Evolutionary conservation across 1,140 invertebrate genomes (phyloP), one percentile per base, ranked within the genome.

Genomic region (Idris sp.): DNA sequence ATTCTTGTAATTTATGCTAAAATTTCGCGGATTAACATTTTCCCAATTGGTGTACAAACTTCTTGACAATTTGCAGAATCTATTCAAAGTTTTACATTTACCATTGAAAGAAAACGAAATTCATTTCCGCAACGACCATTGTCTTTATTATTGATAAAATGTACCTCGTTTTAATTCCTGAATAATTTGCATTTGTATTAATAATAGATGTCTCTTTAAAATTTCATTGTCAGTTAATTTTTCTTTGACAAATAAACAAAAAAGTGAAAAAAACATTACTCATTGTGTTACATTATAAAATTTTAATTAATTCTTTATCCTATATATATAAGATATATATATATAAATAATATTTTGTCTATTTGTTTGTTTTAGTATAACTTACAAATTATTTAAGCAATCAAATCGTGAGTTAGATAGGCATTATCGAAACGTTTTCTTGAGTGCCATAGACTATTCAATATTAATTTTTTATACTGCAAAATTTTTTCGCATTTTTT

Each of bases 121-220:
- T 10, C 10, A 33, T 35, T 33, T 36, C 30, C 7, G 9, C 16
- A 22, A 58, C 6, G 38, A 18, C 51, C 26, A 25, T 43, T 18
- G 16, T 11, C 11, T 61, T 41, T 49, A 61, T 38, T 46, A 43
- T 48, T 40, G 44, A 61, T 49, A 38, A n/a, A 61, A 59, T 48
- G 33, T 25, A 14, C 15, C 41, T 44, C 43, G 2, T 48, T 38
- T 16, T 15, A 28, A 48, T 48, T 22, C 30, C 1, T 38, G 46
- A 62, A 62, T 51, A 41, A 62, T 62, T 62, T 62, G 36, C 43
- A 51, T 43, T 41, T 49, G 25, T 13, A 48, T 49, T 51, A 51
- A 51, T 43, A 41, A 62, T 25, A 5, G 16, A 33, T 13, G 25
- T 31, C 44, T 51, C 9, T 43, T 41, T 8, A 51, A 33, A 10